These are phyloP conservation scores for Temnopleurus reevesii DNA, from an alignment of 53 echinoderm and acorn worm genomes.

Conservation along the genomic window DNA sequence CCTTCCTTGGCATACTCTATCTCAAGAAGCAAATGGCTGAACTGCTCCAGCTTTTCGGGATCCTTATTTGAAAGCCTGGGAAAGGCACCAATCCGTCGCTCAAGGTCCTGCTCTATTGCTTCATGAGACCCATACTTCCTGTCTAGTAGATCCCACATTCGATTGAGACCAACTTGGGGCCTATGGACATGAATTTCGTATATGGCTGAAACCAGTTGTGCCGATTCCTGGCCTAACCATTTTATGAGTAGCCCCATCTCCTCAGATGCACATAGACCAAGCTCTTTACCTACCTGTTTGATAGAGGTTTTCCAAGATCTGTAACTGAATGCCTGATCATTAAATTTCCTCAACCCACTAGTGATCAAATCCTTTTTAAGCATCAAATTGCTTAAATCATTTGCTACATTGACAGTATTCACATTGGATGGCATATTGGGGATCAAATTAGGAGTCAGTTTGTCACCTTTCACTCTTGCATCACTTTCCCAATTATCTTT, in stretches of 20 bases:
- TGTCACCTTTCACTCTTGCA: too few species aligned
- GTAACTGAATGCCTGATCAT: slow-evolving; percentile 62
- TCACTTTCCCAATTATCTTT: not conserved
- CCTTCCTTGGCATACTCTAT: not conserved
- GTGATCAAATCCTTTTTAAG: slow-evolving; percentile 69
- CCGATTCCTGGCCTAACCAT: slow-evolving; percentile 54
- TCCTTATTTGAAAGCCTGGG: not conserved
- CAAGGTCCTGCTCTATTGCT: not conserved
- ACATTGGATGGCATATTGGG: not conserved
- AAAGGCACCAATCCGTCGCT: not conserved
- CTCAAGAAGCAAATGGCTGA: not conserved
- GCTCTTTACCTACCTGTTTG: slow-evolving; percentile 39
- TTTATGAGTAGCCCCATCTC: slow-evolving; percentile 56
- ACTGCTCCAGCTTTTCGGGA: not conserved
- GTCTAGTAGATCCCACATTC: not conserved
- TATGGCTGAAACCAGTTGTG: slow-evolving; percentile 60
- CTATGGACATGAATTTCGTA: slow-evolving; percentile 67
- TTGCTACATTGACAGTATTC: not conserved
- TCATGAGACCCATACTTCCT: not conserved
- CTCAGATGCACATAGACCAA: slow-evolving; percentile 12
- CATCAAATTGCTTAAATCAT: slow-evolving; percentile 64
- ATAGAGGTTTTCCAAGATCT: slow-evolving; percentile 66
- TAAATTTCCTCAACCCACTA: slow-evolving; percentile 62
- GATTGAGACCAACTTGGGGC: slow-evolving; percentile 53
- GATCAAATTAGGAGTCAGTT: not conserved